Base-by-base conservation (phyloP, 1,140 invertebrate species). In the Lepidurus couesii region DNA sequence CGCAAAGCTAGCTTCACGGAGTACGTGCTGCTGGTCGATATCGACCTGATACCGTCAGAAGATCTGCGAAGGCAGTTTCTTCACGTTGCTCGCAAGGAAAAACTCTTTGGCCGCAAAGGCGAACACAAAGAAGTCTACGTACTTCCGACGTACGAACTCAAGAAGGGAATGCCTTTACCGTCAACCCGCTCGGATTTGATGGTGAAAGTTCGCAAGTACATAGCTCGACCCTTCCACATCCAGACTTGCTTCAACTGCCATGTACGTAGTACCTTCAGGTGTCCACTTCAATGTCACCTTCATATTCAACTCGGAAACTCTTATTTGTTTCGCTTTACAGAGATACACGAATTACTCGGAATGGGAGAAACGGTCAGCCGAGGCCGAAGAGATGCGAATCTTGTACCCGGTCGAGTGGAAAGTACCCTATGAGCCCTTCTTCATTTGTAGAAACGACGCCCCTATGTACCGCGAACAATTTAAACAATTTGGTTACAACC, bases 211-310 rank as follows among this genome's bases (percentile, higher is more conserved):
- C 84, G 82, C 53, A 83, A 77, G 81, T 84, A 80, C 78, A 82
- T 79, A 78, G 84, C 87, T 0, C 82, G 88, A 76, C 89, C 89
- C 16, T 90, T 89, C 83, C 90, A 90, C 82, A 84, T 84, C 80
- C 86, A 88, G 79, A 81, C 88, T n/a, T 90, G 89, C 80, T 85
- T 85, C 82, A 89, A 89, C 81, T 90, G 89, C 82, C 85, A 86
- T 82, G 85, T 86, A 81, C 81, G 79, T 81, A 34, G 4, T 4
- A 34, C 34, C 34, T 34, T 34, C 34, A 34, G 1, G 34, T 0
- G 34, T 34, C 34, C 2, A 34, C 26, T 34, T 26, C 26, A 26
- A 26, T 26, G 26, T 26, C 26, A 1, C 34, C 4, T 34, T 34
- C 34, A 0, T 3, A 3, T 4, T 34, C 34, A 3, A 34, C 34